Evolutionary conservation across 2,888 invertebrate genomes (phyloP).

Genomic region (Catocala sponsa): DNA sequence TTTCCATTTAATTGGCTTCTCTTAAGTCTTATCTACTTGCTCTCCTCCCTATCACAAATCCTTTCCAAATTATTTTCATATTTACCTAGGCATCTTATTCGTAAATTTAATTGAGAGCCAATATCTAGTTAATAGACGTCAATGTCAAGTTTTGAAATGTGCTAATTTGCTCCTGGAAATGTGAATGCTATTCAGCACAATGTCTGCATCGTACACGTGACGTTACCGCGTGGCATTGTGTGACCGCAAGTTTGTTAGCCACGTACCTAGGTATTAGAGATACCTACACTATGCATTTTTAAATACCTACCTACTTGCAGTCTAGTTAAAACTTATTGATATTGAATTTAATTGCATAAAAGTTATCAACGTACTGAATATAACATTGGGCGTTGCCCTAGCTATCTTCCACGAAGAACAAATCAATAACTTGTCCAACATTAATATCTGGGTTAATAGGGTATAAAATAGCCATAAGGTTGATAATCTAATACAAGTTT

Average conservation of each 20-base stretch:
- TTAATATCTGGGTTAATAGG: slow-evolving; percentile 1
- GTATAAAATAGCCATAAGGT: neutral
- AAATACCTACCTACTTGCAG: neutral
- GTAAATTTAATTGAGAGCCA: no score
- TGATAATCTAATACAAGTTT: no score
- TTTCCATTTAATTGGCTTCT: slow-evolving; percentile 8
- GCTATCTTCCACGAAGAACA: neutral
- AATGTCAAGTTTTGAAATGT: neutral
- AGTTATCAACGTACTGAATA: neutral
- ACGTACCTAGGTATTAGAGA: neutral
- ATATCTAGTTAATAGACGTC: neutral
- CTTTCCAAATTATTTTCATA: no score
- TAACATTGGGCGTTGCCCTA: slow-evolving; percentile 1
- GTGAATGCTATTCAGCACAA: neutral
- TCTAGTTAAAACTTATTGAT: neutral
- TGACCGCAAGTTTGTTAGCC: slow-evolving; percentile 1
- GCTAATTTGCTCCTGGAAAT: neutral
- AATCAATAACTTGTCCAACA: slow-evolving; percentile 7
- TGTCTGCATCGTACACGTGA: slow-evolving; percentile 1
- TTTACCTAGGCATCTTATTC: no score
- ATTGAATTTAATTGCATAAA: neutral
- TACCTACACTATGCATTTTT: neutral
- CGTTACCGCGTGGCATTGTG: slow-evolving; percentile 2
- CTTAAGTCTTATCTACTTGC: slow-evolving; percentile 14
- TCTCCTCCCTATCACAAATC: neutral